Conservation (phyloP, 2,113 vertebrate species). For the Verasper variegatus region DNA sequence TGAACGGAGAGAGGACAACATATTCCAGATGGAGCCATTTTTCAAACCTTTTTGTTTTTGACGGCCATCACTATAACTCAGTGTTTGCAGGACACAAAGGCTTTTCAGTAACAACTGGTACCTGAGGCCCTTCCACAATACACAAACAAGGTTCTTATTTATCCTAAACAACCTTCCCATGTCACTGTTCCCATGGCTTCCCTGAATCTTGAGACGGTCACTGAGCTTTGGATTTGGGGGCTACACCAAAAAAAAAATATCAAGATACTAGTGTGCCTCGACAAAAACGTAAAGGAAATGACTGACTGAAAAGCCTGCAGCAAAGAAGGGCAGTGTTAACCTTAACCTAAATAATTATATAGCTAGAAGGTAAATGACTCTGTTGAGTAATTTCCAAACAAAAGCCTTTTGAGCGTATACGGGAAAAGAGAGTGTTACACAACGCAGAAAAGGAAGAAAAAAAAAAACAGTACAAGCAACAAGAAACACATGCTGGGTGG, state of each 20-base stretch:
- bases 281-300: neutral
- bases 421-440: constrained; percentile 64
- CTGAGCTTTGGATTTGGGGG: constrained; percentile 35
- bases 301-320: constrained; percentile 10
- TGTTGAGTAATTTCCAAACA: constrained; percentile 62
- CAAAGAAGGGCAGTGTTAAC: constrained; percentile 36
- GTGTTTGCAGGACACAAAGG: constrained; percentile 48
- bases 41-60: constrained; percentile 24
- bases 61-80: constrained; percentile 21
- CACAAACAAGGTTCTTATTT: constrained; percentile 54
- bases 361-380: constrained; percentile 54
- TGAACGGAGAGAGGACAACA: constrained; percentile 44
- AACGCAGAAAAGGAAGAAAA: constrained; percentile 42
- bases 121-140: constrained; percentile 54
- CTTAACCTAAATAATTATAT: constrained; percentile 63
- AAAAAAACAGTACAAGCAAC: constrained; percentile 45
- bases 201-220: constrained; percentile 56
- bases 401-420: constrained; percentile 66
- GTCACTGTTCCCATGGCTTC: constrained; percentile 47
- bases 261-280: constrained; percentile 1
- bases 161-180: constrained; percentile 28
- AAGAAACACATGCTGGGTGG: constrained; percentile 72
- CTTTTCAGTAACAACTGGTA: constrained; percentile 53
- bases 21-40: constrained; percentile 62
- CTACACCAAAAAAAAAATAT: constrained; percentile 26